These are phyloP conservation scores for Epinephelus moara DNA, from an alignment of 2,113 vertebrate genomes.

Conservation along the genomic window DNA sequence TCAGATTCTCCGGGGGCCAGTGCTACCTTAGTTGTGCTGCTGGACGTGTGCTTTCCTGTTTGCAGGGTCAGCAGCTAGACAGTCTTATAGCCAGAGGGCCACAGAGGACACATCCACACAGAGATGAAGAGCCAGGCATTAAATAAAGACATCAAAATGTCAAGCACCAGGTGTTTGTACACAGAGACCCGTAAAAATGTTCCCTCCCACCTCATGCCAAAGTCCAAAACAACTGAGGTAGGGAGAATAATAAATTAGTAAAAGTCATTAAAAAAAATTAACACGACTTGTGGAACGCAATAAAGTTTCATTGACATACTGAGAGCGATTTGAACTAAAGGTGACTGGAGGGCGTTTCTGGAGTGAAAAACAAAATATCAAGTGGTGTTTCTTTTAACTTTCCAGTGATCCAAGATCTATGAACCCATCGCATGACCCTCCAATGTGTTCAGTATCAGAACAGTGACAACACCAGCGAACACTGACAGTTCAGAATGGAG, in stretches of 20 bases:
- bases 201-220: constrained; percentile 41
- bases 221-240: constrained; percentile 73
- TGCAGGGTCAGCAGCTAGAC: constrained; percentile 69
- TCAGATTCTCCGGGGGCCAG: constrained; percentile 24
- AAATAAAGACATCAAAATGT: constrained; percentile 44
- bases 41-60: constrained; percentile 47
- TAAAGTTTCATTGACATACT: constrained; percentile 39
- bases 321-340: constrained; percentile 10
- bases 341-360: not conserved
- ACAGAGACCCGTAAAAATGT: constrained; percentile 66
- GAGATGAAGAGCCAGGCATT: constrained; percentile 41
- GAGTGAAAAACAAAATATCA: not conserved
- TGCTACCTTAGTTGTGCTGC: constrained; percentile 47
- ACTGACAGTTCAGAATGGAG: constrained; percentile 8
- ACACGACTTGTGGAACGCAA: constrained; percentile 25
- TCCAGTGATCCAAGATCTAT: constrained; percentile 36
- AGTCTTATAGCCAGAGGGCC: constrained; percentile 40
- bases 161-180: constrained; percentile 66
- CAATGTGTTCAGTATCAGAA: constrained; percentile 16
- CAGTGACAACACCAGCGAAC: constrained; percentile 1
- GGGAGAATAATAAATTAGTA: constrained; percentile 71
- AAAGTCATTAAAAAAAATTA: constrained; percentile 28
- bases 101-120: constrained; percentile 59
- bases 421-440: constrained; percentile 11
- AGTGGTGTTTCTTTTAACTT: constrained; percentile 1